Evolutionary conservation across 2,113 vertebrate species (phyloP).

Genomic region (Pterocles orientalis): DNA sequence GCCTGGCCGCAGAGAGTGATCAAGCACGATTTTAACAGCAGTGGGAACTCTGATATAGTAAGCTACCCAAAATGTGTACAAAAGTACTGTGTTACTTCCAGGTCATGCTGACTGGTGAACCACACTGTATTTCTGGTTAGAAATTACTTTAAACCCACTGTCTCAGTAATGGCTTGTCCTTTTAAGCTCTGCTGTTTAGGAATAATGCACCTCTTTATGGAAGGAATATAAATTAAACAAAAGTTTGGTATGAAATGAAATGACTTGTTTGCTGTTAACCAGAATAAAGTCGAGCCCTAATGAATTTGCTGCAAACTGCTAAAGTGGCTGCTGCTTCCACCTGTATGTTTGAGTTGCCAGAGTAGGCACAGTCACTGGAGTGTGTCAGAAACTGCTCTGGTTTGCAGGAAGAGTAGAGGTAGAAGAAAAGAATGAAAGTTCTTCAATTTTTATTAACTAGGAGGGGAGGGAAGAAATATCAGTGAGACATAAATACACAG

Average conservation of each 20-base stretch:
- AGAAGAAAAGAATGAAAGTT: neutral
- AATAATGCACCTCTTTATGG: neutral
- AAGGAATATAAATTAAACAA: neutral
- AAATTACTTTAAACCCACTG: neutral
- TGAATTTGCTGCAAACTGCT: neutral
- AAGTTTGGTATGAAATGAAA: neutral
- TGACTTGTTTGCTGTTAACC: neutral
- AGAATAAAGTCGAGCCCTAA: neutral
- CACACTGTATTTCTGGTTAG: neutral
- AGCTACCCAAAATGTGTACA: conserved; percentile 37
- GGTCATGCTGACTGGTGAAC: neutral
- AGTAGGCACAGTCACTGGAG: neutral
- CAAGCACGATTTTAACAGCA: conserved; percentile 81
- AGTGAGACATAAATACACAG: neutral
- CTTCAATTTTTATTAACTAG: neutral
- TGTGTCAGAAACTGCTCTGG: neutral
- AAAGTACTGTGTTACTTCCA: neutral
- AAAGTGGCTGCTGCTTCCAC: neutral
- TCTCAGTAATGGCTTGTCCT: neutral
- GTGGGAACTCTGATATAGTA: conserved; percentile 87
- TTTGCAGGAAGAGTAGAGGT: neutral
- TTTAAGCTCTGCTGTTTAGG: neutral
- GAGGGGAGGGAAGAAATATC: neutral
- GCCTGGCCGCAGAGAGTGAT: conserved; percentile 82
- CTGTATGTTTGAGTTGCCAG: neutral